Conservation (phyloP, 2,113 vertebrate genomes). For the Rhizomys pruinosus region DNA sequence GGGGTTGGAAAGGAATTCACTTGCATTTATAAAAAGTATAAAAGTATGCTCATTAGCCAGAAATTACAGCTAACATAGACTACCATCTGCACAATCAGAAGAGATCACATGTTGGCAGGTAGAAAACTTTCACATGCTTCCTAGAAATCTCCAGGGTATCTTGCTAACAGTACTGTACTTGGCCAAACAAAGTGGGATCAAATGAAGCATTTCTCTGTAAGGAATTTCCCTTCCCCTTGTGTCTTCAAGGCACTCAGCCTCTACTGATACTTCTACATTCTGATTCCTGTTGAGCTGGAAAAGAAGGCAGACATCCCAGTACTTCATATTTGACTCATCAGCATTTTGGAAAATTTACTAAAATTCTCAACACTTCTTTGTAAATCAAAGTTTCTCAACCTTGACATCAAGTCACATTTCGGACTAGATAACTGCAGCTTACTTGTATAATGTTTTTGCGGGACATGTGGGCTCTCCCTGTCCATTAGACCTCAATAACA, state of each 20-base stretch:
- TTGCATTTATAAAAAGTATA: background rate
- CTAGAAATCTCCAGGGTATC: background rate
- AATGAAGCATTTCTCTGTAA: slow-evolving; percentile 54
- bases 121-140: background rate
- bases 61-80: background rate
- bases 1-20: background rate
- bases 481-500: background rate
- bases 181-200: background rate
- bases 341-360: slow-evolving; percentile 38
- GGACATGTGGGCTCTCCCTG: background rate
- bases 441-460: background rate
- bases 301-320: background rate
- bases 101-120: slow-evolving; percentile 3
- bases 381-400: slow-evolving; percentile 1
- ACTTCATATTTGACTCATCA: slow-evolving; percentile 49
- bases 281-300: slow-evolving; percentile 46
- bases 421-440: background rate
- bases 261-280: background rate
- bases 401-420: slow-evolving; percentile 41
- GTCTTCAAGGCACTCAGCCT: background rate
- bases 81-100: background rate
- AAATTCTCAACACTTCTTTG: background rate
- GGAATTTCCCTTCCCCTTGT: slow-evolving; percentile 40
- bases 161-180: slow-evolving; percentile 15
- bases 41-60: background rate